A percentile compares a stretch with the other conserved stretches of the same genome.
These are phyloP conservation scores for Solea senegalensis DNA, from an alignment of 2,113 vertebrate species.

Conservation along the genomic window DNA sequence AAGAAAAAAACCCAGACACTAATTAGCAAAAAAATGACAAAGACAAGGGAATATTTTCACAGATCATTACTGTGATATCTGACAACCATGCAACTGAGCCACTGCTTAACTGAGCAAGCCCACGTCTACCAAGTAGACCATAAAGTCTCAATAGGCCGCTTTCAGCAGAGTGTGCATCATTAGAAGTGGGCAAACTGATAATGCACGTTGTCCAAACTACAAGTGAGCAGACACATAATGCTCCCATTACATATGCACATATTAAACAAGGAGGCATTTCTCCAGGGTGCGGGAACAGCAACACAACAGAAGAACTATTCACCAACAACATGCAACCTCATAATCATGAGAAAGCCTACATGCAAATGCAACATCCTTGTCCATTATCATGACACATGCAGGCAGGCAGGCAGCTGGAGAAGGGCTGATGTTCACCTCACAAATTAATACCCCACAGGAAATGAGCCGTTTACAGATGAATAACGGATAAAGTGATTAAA, in stretches of 20 bases:
- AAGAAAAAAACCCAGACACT: conserved; percentile 7
- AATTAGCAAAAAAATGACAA: conserved; percentile 40
- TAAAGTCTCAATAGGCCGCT: conserved; percentile 60
- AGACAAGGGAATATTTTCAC: conserved; percentile 10
- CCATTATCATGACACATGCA: conserved; percentile 48
- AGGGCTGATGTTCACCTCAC: conserved; percentile 35
- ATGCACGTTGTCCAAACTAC: conserved; percentile 51
- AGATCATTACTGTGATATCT: conserved; percentile 25
- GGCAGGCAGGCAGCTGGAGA: conserved; percentile 58
- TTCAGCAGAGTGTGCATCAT: conserved; percentile 67
- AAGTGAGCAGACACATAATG: conserved; percentile 53
- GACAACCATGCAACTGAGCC: conserved; percentile 46
- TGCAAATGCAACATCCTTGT: conserved; percentile 73
- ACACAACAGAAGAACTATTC: conserved; percentile 54
- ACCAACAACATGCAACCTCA: conserved; percentile 51
- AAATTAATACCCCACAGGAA: conserved; percentile 52
- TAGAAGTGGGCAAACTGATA: conserved; percentile 60
- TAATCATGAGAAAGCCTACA: conserved; percentile 71
- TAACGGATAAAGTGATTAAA: conserved; percentile 19
- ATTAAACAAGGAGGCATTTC: conserved; percentile 70
- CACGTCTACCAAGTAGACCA: conserved; percentile 40
- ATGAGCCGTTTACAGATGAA: conserved; percentile 40
- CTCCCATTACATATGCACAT: conserved; percentile 68
- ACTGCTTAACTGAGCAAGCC: conserved; percentile 44
- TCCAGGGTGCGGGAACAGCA: conserved; percentile 33